Evolutionary conservation across 2,797 vertebrate genomes (phyloP).

Genomic region (Macroramphosus scolopax): DNA sequence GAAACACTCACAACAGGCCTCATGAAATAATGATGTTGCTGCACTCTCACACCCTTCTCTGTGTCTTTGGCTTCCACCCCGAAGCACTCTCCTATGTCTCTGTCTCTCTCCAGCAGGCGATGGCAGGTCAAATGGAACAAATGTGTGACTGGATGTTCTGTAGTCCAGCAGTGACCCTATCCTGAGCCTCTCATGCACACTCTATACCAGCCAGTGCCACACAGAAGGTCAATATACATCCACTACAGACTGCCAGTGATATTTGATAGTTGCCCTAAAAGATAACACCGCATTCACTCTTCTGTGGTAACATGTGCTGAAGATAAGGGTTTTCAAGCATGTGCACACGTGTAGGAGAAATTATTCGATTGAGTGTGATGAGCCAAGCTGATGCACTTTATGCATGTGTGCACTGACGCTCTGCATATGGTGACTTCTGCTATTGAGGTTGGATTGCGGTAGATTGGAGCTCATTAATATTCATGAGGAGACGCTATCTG

Average conservation of each 20-base stretch:
- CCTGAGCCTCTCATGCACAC: no score
- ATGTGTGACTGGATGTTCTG: conserved; percentile 49
- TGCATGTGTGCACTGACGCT: conserved; percentile 57
- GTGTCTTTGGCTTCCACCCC: conserved; percentile 46
- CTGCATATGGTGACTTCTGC: conserved; percentile 29
- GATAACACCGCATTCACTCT: neutral
- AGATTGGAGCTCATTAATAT: no score
- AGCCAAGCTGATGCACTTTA: conserved; percentile 36
- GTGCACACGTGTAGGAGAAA: conserved; percentile 39
- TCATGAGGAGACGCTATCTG: no score
- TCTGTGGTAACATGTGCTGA: neutral
- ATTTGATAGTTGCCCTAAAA: neutral
- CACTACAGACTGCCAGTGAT: neutral
- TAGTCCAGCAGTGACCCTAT: conserved; percentile 7
- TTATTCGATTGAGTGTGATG: no score
- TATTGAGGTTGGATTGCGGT: neutral
- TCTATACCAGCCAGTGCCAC: no score
- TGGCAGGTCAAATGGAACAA: conserved; percentile 54
- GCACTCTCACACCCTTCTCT: conserved; percentile 51
- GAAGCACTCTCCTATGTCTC: conserved; percentile 43
- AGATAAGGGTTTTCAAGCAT: neutral
- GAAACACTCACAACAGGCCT: conserved; percentile 56
- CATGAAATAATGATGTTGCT: conserved; percentile 69
- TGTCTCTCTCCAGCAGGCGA: conserved; percentile 24
- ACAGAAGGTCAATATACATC: neutral